Base-by-base conservation (phyloP, 1,140 invertebrate species). In the Probaryconus sp. region DNA sequence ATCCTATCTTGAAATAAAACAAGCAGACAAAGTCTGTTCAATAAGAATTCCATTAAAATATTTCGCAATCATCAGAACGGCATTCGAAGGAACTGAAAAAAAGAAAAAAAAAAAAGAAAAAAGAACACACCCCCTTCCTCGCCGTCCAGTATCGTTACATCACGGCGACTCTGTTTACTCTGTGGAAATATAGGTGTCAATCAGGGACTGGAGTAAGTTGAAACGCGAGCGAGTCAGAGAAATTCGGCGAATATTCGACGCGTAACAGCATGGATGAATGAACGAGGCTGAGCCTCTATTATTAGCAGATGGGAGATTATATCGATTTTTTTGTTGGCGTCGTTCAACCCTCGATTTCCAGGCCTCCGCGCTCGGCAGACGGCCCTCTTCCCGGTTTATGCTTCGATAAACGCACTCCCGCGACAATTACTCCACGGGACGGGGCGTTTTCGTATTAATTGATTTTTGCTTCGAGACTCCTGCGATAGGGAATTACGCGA, bases 231-330 rank as follows among this genome's bases (percentile, higher is more conserved):
- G 64, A 68, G 45, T 68, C 64, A 53, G 30, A n/a, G n/a, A 75
- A 75, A 69, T 70, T 50, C 73, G 40, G 24, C 51, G 65, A 60
- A 71, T 67, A 73, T 71, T 68, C 74, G 72, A 71, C 73, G 75
- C 78, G 77, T 73, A 55, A 77, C 76, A 58, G 63, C 74, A 65
- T 42, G 77, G 74, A 85, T 83, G 76, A 84, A 84, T 81, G 81
- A 69, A 79, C 74, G 65, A 76, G 68, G 77, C 79, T 83, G 80
- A 84, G 80, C 83, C 81, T 82, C 82, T 82, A 82, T 87, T 86
- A 85, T 87, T 85, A 87, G 83, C 81, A 85, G 83, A 86, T 85
- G 83, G 83, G 78, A 84, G 84, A 87, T 86, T 86, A 82, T 83
- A 86, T 86, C 83, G 84, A 86, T 87, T 84, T 83, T 72, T 82